A percentile compares a stretch with the other conserved stretches of the same genome.
phyloP scores from a whole-genome alignment of 2,113 vertebrate species.

The Scopus umbretta region DNA sequence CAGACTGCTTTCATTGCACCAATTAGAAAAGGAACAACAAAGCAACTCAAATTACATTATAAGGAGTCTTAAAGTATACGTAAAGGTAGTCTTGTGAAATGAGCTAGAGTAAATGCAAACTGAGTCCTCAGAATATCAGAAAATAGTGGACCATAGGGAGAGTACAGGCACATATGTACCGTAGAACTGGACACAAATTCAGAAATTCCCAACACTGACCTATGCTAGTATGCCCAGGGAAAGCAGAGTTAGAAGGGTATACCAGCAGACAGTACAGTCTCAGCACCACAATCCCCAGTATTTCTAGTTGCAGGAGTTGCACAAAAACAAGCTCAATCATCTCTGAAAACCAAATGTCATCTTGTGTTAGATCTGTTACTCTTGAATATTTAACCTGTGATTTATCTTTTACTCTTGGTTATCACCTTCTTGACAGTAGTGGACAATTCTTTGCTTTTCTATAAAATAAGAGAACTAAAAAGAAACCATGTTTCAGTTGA shows the following conservation, averaged over 20 bases:
- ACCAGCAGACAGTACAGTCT: not conserved
- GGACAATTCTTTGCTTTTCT: not conserved
- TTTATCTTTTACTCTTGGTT: not conserved
- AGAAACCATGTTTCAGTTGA: not conserved
- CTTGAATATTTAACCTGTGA: not conserved
- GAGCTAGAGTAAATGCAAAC: not conserved
- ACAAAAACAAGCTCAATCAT: not conserved
- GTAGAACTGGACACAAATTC: not conserved
- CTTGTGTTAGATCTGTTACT: not conserved
- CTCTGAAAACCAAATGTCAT: not conserved
- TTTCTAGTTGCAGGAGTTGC: not conserved
- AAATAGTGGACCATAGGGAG: not conserved
- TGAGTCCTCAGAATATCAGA: not conserved
- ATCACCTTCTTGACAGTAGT: not conserved
- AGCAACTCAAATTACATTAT: not conserved
- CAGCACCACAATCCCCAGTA: not conserved
- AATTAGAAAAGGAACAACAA: not conserved
- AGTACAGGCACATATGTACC: not conserved
- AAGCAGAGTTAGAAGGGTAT: not conserved
- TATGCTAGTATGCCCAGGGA: not conserved
- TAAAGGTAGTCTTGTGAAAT: not conserved
- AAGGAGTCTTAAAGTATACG: not conserved
- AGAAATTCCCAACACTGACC: not conserved
- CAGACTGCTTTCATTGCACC: not conserved
- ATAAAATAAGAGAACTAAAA: not conserved